Percentiles rank a stretch among this genome's conserved stretches.
These are phyloP conservation scores for Priapulus caudatus DNA, from an alignment of 2,888 invertebrate genomes.

Conservation along the genomic window DNA sequence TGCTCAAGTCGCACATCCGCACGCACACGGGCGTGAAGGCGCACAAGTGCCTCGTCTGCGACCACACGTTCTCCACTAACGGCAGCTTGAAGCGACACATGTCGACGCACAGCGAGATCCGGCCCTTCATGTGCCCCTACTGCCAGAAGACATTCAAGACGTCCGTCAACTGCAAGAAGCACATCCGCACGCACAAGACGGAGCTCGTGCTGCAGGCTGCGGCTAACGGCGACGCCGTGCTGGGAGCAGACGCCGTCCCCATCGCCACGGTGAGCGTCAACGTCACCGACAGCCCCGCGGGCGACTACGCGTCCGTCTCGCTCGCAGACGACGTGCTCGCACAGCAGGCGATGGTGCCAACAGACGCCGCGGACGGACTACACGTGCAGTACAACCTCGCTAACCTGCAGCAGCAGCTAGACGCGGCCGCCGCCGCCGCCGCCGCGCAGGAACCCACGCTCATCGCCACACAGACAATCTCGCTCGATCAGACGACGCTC, in stretches of 20 bases:
- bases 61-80: conserved; percentile 50
- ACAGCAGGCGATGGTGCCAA: conserved; percentile 27
- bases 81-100: conserved; percentile 63
- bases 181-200: conserved; percentile 50
- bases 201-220: conserved; percentile 42
- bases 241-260: conserved; percentile 9
- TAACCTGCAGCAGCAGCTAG: neutral
- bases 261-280: neutral
- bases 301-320: neutral
- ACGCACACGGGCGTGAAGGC: conserved; percentile 45
- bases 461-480: no score
- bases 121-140: conserved; percentile 46
- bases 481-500: conserved; percentile 1
- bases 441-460: neutral
- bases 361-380: neutral
- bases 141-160: conserved; percentile 50
- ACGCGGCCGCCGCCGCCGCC: neutral
- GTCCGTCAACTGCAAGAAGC: conserved; percentile 49
- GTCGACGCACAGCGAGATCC: conserved; percentile 49
- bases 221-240: conserved; percentile 10
- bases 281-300: neutral
- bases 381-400: no score
- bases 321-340: conserved; percentile 19
- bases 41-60: conserved; percentile 51
- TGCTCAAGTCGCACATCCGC: conserved; percentile 46